A percentile compares a stretch with the other conserved stretches of the same genome.
These are phyloP conservation scores for Callospermophilus lateralis DNA, from an alignment of 2,113 vertebrate species.

Conservation along the genomic window DNA sequence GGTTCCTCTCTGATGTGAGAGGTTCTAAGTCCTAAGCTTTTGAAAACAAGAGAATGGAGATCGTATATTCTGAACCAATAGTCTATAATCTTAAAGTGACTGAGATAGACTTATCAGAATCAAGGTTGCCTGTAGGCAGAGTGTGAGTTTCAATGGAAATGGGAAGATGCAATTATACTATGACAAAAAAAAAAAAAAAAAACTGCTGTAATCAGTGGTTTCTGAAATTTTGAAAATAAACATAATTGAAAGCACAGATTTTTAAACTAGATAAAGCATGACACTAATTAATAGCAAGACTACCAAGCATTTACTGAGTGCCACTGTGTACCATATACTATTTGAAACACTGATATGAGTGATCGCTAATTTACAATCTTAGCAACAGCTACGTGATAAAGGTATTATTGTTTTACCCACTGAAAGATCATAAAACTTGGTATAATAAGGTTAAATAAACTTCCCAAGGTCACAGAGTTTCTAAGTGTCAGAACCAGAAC, in stretches of 20 bases:
- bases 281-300: neutral
- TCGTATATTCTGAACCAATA: neutral
- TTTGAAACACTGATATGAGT: neutral
- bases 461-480: neutral
- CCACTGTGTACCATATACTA: neutral
- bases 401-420: neutral
- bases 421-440: neutral
- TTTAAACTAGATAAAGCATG: neutral
- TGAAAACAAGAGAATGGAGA: neutral
- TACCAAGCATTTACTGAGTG: neutral
- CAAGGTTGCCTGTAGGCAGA: neutral
- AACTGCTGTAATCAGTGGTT: neutral
- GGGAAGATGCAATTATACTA: neutral
- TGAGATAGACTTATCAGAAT: neutral
- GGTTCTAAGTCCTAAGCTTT: neutral
- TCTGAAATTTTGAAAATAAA: slow-evolving; percentile 7
- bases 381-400: neutral
- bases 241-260: neutral
- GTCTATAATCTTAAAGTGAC: neutral
- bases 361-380: neutral
- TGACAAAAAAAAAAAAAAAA: too few relatives aligned
- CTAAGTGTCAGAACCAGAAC: neutral
- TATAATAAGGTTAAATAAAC: neutral
- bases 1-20: neutral
- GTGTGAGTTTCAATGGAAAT: neutral